These are phyloP conservation scores for Philhelius pedissequus DNA, from an alignment of 2,888 invertebrate species.

Conservation along the genomic window DNA sequence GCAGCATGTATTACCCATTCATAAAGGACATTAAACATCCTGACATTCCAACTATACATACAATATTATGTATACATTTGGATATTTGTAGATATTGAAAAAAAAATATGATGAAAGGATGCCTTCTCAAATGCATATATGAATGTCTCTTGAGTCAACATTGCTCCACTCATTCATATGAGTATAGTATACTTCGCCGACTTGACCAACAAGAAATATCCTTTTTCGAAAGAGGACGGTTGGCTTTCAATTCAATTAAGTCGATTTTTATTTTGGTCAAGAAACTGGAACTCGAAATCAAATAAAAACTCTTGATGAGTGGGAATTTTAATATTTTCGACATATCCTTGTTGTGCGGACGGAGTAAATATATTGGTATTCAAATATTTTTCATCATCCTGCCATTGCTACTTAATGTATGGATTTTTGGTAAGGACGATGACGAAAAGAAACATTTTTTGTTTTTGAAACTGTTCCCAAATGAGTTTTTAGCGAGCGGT, in stretches of 20 bases:
- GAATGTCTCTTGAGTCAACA: neutral
- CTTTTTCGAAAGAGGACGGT: neutral
- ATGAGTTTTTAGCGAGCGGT: constrained; percentile 60
- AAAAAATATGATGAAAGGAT: neutral
- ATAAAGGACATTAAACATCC: constrained; percentile 22
- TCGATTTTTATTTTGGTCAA: constrained; percentile 1
- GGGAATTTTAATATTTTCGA: neutral
- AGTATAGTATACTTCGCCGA: too few relatives aligned
- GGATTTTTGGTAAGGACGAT: neutral
- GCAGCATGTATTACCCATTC: constrained; percentile 36
- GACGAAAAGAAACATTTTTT: neutral
- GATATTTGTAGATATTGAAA: too few relatives aligned
- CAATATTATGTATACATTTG: too few relatives aligned
- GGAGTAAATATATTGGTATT: neutral
- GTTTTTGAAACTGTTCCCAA: constrained; percentile 53
- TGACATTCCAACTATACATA: neutral
- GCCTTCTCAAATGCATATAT: neutral
- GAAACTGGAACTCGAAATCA: neutral
- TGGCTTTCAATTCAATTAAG: neutral
- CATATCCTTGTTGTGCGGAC: neutral
- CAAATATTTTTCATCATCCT: constrained; percentile 2
- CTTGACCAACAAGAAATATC: neutral
- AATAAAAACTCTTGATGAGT: neutral
- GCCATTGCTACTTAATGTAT: neutral
- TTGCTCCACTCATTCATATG: neutral